Conservation (phyloP, 1,140 invertebrate species). For the Ladona fulva region DNA sequence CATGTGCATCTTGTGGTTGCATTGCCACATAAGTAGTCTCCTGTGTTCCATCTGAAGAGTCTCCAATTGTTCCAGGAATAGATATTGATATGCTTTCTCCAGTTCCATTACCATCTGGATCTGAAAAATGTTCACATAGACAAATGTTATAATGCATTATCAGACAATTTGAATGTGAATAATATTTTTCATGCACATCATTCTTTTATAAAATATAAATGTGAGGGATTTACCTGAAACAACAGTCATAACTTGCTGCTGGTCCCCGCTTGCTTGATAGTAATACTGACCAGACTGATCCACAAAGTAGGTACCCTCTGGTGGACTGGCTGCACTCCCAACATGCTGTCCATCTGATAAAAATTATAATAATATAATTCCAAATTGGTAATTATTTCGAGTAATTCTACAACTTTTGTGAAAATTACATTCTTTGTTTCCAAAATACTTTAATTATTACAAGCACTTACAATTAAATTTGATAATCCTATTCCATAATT, state of each 20-base stretch:
- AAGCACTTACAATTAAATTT: no score
- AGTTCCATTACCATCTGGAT: neutral
- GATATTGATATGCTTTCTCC: constrained; percentile 7
- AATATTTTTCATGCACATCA: neutral
- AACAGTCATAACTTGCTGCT: constrained; percentile 50
- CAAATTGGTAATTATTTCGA: no score
- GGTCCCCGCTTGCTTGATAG: constrained; percentile 52
- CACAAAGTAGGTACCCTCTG: constrained; percentile 62
- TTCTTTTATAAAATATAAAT: neutral
- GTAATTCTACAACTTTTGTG: no score
- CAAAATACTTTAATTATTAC: no score
- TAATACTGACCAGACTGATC: constrained; percentile 70
- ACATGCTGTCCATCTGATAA: constrained; percentile 23
- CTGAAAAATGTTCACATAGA: constrained; percentile 13
- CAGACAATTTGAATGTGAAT: neutral
- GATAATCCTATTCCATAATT: no score
- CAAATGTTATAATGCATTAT: neutral
- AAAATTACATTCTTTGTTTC: no score
- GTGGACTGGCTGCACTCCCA: constrained; percentile 31
- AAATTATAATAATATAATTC: no score
- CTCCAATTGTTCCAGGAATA: neutral
- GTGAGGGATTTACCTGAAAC: constrained; percentile 31
- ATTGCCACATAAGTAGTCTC: constrained; percentile 23
- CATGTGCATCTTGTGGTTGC: constrained; percentile 23
- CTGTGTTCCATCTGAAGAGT: constrained; percentile 14